Evolutionary conservation across 2,797 vertebrate genomes (phyloP), one percentile per base, ranked within the genome.

Genomic region (Ptychobarbus kaznakovi): DNA sequence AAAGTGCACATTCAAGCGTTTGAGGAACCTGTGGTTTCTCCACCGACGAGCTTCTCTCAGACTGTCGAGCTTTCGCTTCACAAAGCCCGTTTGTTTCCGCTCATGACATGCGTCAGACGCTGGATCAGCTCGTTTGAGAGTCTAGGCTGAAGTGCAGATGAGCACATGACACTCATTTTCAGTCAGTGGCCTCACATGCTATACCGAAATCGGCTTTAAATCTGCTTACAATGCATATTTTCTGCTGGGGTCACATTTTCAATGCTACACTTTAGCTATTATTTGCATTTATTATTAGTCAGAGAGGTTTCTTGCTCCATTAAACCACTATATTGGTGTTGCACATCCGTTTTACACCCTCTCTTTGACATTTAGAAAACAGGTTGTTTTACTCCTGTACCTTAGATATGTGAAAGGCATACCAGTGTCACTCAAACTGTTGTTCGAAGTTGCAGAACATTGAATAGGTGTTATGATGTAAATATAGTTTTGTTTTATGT

Each of bases 21-120:
- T 87, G 38, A 66, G 76, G 38, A 84, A 87, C 49, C n/a, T 42
- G 18, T 13, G 89, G 86, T 76, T 80, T 28, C 22, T 16, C 10
- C 44, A 74, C 22, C 65, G 4, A 18, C 5, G 38, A 61, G 38
- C 2, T 32, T 28, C 18, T 65, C 25, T 32, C 49, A 38, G 53
- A 69, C 38, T 70, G 66, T 78, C 80, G 68, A 84, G 61, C 65
- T 40, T 16, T 53, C 77, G 38, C 63, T 9, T 77, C 22, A 53
- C 74, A n/a, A 76, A n/a, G 1, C 9, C 10, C 18, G 1, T 28
- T 66, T 66, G 18, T 25, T 44, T 58, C n/a, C 1, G 6, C 6
- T 10, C 12, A 7, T 69, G 38, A 15, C 25, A 44, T 11, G 35
- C 13, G 49, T 6, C 13, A 49, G 65, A 32, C 0, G 40, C n/a